Conservation (phyloP, 2,888 invertebrate genomes). For the Fragum fragum region DNA sequence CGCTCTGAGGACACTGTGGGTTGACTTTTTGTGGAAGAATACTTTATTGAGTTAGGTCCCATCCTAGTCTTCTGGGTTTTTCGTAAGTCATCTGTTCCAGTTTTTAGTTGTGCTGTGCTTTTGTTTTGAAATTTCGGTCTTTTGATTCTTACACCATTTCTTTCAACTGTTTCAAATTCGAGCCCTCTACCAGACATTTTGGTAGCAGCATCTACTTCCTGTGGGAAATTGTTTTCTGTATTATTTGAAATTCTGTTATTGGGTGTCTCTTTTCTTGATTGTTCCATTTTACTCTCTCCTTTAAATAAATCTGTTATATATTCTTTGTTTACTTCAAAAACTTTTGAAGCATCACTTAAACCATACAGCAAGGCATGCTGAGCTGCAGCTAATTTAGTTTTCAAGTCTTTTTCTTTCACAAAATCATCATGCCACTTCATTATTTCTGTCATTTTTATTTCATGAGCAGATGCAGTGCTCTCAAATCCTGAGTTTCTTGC, state of each 20-base stretch:
- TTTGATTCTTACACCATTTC: slow-evolving; percentile 41
- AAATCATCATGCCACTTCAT: slow-evolving; percentile 63
- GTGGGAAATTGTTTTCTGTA: background rate
- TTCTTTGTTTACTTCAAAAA: slow-evolving; percentile 21
- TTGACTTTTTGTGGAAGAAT: slow-evolving; percentile 16
- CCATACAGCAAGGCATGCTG: slow-evolving; percentile 34
- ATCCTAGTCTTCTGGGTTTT: slow-evolving; percentile 50
- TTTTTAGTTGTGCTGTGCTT: background rate
- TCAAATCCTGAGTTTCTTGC: slow-evolving; percentile 60
- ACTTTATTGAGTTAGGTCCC: slow-evolving; percentile 55
- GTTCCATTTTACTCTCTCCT: background rate
- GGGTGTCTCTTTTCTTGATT: background rate
- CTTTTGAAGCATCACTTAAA: slow-evolving; percentile 15
- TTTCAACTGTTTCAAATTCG: slow-evolving; percentile 33
- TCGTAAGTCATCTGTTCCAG: background rate
- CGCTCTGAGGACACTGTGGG: background rate
- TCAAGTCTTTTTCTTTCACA: slow-evolving; percentile 39
- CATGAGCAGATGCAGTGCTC: slow-evolving; percentile 53
- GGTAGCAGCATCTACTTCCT: background rate
- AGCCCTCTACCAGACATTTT: slow-evolving; percentile 18
- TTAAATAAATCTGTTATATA: slow-evolving; percentile 23
- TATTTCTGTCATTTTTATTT: slow-evolving; percentile 46
- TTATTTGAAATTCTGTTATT: background rate
- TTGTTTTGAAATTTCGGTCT: slow-evolving; percentile 41
- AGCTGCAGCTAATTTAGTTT: slow-evolving; percentile 22